A percentile compares a stretch with the other conserved stretches of the same genome.
Conservation (phyloP, 2,888 invertebrate species). For the Fragum fragum region DNA sequence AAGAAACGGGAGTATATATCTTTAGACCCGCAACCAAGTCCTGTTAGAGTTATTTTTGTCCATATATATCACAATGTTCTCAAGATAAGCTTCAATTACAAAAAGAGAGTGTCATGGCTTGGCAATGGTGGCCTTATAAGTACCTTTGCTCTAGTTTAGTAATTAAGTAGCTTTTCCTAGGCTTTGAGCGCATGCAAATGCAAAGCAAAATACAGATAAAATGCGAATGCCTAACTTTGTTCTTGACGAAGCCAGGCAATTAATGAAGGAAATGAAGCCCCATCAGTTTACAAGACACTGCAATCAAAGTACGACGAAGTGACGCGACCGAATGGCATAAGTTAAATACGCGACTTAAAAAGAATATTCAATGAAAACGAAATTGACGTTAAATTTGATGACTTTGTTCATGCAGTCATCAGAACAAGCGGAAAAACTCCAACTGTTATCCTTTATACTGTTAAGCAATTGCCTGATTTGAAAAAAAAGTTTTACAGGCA, state of each 20-base stretch:
- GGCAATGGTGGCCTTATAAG: no score
- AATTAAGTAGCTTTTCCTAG: no score
- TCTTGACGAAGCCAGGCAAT: conserved; percentile 10
- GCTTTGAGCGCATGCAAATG: no score
- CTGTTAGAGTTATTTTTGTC: neutral
- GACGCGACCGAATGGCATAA: neutral
- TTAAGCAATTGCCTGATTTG: conserved; percentile 48
- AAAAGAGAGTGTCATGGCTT: no score
- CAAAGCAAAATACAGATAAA: conserved; percentile 7
- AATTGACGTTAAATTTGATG: conserved; percentile 33
- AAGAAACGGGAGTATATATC: neutral
- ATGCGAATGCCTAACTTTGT: conserved; percentile 5
- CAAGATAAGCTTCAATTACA: no score
- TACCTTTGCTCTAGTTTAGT: no score
- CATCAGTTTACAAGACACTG: conserved; percentile 27
- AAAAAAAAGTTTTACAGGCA: conserved; percentile 53
- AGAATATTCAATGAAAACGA: neutral
- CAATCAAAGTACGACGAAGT: conserved; percentile 25
- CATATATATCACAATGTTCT: neutral
- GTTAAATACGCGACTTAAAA: conserved; percentile 7
- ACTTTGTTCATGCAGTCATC: conserved; percentile 37
- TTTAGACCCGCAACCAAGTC: conserved; percentile 1
- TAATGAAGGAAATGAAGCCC: conserved; percentile 29
- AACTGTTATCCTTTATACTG: conserved; percentile 41
- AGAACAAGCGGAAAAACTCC: conserved; percentile 39